Conservation (phyloP, 2,113 vertebrate species). For the Nansenia antarctica region DNA sequence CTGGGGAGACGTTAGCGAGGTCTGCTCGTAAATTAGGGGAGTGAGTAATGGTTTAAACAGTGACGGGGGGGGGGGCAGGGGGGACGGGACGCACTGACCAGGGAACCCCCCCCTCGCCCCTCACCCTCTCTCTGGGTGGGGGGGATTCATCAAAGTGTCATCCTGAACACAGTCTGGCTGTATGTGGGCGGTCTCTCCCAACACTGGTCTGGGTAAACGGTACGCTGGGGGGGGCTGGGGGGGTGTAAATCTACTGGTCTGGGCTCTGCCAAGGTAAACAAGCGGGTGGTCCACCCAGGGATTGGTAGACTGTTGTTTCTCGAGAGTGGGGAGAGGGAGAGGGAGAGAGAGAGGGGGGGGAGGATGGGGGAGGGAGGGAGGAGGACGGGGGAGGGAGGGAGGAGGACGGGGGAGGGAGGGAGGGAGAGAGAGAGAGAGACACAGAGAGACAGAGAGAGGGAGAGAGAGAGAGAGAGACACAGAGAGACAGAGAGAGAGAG, state of each 20-base stretch:
- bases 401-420: neutral
- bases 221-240: neutral
- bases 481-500: neutral
- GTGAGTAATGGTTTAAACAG: conserved; percentile 22
- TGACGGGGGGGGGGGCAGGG: no score
- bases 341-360: neutral
- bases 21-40: conserved; percentile 3
- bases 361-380: no score
- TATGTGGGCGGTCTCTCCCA: neutral
- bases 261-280: neutral
- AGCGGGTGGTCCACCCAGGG: neutral
- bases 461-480: neutral
- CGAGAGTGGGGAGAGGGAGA: neutral
- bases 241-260: neutral
- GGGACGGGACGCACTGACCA: no score
- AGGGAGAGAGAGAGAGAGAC: neutral
- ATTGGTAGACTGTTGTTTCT: neutral
- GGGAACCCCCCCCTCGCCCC: no score
- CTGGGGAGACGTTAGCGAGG: conserved; percentile 3
- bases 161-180: conserved; percentile 11
- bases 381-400: neutral
- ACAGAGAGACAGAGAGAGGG: neutral
- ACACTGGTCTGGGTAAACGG: conserved; percentile 6
- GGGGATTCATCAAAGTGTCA: conserved; percentile 9
- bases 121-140: neutral